Percentiles rank a stretch among this genome's conserved stretches.
These are phyloP conservation scores for Conus ventricosus DNA, from an alignment of 1,140 invertebrate species.

Conservation along the genomic window DNA sequence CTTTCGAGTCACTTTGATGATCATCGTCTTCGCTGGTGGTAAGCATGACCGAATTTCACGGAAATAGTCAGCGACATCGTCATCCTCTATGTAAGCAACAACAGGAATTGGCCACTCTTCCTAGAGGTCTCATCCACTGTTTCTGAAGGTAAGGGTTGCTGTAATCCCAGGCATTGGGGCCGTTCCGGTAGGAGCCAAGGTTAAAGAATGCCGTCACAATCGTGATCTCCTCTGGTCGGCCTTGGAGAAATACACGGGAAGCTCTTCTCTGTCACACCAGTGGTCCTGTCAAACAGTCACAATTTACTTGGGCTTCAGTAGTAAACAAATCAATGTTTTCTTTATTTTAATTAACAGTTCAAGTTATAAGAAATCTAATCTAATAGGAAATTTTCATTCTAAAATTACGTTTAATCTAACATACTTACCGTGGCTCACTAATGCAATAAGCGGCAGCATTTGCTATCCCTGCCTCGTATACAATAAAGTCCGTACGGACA, in stretches of 20 bases:
- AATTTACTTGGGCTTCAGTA: too few species aligned
- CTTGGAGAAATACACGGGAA: conserved; percentile 32
- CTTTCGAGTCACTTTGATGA: conserved; percentile 47
- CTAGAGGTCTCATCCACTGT: conserved; percentile 51
- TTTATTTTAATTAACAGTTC: too few species aligned
- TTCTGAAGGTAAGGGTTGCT: conserved; percentile 47
- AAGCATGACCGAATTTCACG: conserved; percentile 39
- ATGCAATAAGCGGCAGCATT: too few species aligned
- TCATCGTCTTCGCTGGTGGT: conserved; percentile 45
- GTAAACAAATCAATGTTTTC: too few species aligned
- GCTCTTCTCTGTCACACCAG: conserved; percentile 37
- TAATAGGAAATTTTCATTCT: too few species aligned
- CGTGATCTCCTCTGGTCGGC: conserved; percentile 46
- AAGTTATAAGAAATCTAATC: background rate
- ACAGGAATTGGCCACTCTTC: conserved; percentile 51
- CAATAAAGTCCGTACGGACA: too few species aligned
- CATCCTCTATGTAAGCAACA: conserved; percentile 53
- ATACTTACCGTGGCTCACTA: too few species aligned
- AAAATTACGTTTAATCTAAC: too few species aligned
- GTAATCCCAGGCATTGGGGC: conserved; percentile 31
- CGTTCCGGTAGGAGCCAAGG: conserved; percentile 49
- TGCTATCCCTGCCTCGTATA: too few species aligned
- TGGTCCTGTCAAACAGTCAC: conserved; percentile 7
- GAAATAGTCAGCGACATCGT: conserved; percentile 42
- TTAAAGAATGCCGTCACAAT: conserved; percentile 55